phyloP scores from a whole-genome alignment of 2,113 vertebrate species.

The Alouatta palliata region DNA sequence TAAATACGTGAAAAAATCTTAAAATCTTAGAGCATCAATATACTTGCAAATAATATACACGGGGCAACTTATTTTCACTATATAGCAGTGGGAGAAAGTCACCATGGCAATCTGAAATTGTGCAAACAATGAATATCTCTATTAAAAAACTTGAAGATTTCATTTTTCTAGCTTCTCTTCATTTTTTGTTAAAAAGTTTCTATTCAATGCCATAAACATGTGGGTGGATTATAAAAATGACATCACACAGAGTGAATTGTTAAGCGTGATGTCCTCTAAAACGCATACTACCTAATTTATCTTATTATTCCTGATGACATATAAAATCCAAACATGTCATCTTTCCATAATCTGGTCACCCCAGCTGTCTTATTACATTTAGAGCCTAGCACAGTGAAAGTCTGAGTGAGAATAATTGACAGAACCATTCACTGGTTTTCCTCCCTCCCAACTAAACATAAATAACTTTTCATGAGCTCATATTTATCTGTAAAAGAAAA shows the following conservation, averaged over 20 bases:
- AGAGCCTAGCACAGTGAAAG: not conserved
- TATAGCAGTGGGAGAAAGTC: not conserved
- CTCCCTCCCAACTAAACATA: slow-evolving; percentile 25
- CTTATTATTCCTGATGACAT: slow-evolving; percentile 13
- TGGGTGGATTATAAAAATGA: not conserved
- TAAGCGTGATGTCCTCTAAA: not conserved
- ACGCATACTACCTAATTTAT: slow-evolving; percentile 3
- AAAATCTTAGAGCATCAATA: not conserved
- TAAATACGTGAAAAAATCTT: not conserved
- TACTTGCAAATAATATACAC: not conserved
- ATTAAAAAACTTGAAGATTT: not conserved
- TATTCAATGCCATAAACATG: not conserved
- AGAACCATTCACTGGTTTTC: not conserved
- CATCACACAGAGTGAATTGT: not conserved
- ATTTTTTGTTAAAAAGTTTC: not conserved
- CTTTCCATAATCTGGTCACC: not conserved
- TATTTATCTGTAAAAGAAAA: slow-evolving; percentile 19
- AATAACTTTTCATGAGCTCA: slow-evolving; percentile 49
- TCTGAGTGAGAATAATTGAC: not conserved
- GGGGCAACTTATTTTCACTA: not conserved
- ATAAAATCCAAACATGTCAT: slow-evolving; percentile 26
- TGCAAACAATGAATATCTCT: not conserved
- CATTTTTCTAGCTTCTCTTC: not conserved
- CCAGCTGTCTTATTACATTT: not conserved
- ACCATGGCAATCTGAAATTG: not conserved